Conservation (phyloP, 2,113 vertebrate species). For the Siphamia tubifer region DNA sequence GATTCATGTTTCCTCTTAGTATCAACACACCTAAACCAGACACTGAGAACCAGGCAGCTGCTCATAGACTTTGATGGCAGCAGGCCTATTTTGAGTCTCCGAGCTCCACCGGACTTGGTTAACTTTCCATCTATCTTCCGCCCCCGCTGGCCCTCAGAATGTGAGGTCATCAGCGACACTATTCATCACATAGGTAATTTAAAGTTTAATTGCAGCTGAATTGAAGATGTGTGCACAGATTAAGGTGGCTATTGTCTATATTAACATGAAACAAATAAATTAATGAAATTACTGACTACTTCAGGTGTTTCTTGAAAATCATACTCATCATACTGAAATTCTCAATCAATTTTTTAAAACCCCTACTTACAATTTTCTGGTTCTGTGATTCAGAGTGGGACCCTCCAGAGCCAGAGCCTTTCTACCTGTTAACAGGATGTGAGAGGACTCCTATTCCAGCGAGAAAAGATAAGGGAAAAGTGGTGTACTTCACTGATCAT, state of each 20-base stretch:
- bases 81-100: slow-evolving; percentile 66
- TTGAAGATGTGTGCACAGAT: no score
- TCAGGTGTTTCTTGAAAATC: not conserved
- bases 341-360: no score
- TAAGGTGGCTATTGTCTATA: no score
- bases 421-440: slow-evolving; percentile 79
- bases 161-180: slow-evolving; percentile 84
- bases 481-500: slow-evolving; percentile 81
- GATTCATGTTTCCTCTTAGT: slow-evolving; percentile 62
- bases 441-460: slow-evolving; percentile 62
- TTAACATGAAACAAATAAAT: no score
- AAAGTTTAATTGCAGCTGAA: no score
- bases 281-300: no score
- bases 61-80: slow-evolving; percentile 62
- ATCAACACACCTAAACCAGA: slow-evolving; percentile 41
- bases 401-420: slow-evolving; percentile 84
- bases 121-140: slow-evolving; percentile 54
- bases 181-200: slow-evolving; percentile 85
- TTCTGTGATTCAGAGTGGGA: slow-evolving; percentile 88
- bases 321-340: no score
- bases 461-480: slow-evolving; percentile 71
- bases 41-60: slow-evolving; percentile 80
- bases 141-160: slow-evolving; percentile 86
- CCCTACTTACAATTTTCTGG: not conserved
- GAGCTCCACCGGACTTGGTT: slow-evolving; percentile 79